Evolutionary conservation across 2,797 vertebrate species (phyloP).

Genomic region (Calcarius lapponicus): DNA sequence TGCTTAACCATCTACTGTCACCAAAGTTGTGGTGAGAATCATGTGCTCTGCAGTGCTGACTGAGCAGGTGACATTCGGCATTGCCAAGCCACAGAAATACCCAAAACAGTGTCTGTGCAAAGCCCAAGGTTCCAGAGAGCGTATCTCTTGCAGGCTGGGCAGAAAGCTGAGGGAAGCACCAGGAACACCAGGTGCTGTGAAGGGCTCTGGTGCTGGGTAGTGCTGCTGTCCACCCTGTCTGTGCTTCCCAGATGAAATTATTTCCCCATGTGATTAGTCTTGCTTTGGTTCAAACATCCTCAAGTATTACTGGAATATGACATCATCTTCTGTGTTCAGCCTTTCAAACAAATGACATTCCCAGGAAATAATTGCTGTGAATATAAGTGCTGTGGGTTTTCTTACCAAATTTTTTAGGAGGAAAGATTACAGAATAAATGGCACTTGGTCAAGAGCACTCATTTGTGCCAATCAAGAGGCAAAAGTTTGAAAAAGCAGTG

Average conservation of each 20-base stretch:
- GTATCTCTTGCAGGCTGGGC: neutral
- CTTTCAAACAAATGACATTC: conserved; percentile 18
- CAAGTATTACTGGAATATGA: neutral
- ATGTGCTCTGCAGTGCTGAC: neutral
- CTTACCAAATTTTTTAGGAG: conserved; percentile 3
- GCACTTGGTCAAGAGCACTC: neutral
- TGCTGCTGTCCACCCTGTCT: neutral
- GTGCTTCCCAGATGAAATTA: fast-evolving
- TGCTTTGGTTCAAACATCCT: neutral
- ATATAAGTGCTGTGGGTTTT: neutral
- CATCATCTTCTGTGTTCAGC: neutral
- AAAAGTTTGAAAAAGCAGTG: neutral
- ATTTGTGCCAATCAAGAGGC: neutral
- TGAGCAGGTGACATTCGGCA: neutral
- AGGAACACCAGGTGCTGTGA: neutral
- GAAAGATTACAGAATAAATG: neutral
- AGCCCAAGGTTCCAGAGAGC: neutral
- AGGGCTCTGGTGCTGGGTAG: neutral
- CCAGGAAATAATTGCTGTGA: conserved; percentile 23
- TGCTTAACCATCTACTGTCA: conserved; percentile 38
- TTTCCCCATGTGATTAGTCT: neutral
- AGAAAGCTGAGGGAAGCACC: neutral
- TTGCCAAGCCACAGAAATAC: neutral
- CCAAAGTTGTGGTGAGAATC: neutral
- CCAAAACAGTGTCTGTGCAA: fast-evolving